Evolutionary conservation across 1,140 invertebrate genomes (phyloP), one percentile per base, ranked within the genome.

Genomic region (Andrena cerasifolii): DNA sequence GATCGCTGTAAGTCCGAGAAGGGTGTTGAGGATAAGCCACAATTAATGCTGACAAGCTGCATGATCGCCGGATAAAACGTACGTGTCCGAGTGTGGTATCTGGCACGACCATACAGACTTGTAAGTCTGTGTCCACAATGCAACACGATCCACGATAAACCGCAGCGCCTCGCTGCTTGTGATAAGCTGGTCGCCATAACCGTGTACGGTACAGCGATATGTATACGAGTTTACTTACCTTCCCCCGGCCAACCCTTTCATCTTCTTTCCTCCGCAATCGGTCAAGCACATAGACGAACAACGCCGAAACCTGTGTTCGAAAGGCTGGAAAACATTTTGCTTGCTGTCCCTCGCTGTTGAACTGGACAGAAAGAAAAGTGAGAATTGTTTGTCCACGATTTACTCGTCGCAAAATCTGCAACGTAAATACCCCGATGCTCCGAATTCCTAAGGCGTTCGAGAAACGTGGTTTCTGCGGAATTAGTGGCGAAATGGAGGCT

Each of bases 121-220:
- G n/a, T n/a, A n/a, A 40, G 33, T 54, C 33, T 54, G 40, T 68
- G 53, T 33, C 21, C 47, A 36, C 47, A 67, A 67, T 67, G 49
- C 24, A 24, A 33, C 65, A 53, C 16, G 31, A 53, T 67, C 49
- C 65, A 24, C 31, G 31, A 67, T 67, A 67, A 67, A 51, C 49
- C 65, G 65, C 65, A 18, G 14, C n/a, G 21, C 16, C 21, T 67
- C 16, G 31, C 47, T 53, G 1, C 31, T 59, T 59, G 2, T 59
- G 56, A 36, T 59, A 59, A 59, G 31, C 56, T 33, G n/a, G 7
- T 53, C 49, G 18, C 45, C 14, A 12, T 66, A 67, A 36, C 49
- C 28, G 14, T 24, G 4, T n/a, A n/a, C n/a, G n/a, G n/a, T n/a
- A n/a, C n/a, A n/a, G n/a, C 26, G 21, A 24, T 12, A 40, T 53